Base-by-base conservation (phyloP, 2,888 invertebrate genomes). In the Allolobophora icterica region DNA sequence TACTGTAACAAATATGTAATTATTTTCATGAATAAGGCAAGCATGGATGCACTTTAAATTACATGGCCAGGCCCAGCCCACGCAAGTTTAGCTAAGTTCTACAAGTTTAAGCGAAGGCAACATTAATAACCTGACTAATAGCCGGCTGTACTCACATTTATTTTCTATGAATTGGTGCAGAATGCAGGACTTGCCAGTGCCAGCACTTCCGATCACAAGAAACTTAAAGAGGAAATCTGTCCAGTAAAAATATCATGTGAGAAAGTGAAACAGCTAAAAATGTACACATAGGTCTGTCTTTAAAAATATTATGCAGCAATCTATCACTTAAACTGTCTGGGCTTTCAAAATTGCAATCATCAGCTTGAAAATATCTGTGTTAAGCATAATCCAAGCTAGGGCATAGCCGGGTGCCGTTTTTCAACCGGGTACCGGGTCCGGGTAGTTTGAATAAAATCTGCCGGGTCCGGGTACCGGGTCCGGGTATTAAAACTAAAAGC, bases 81-180 rank as follows among this genome's bases (percentile, higher is more conserved):
- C 5, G 19, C 5, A 30, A n/a, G n/a, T 71, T 30, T 11, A n/a
- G 30, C n/a, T n/a, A 71, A n/a, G n/a, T n/a, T n/a, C n/a, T 13
- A 71, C 71, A 71, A 71, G 30, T 71, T 71, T n/a, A 71, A 71
- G n/a, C n/a, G 11, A 58, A 6, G 58, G 13, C n/a, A 42, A 52
- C 71, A 71, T 71, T 71, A 30, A 3, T 71, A 71, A 71, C 30
- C 21, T 24, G 52, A 24, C 11, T 21, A 24, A n/a, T 71, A 4
- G 4, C 58, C n/a, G n/a, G 11, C n/a, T 71, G 35, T 93, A 96
- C 97, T 97, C 96, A 97, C 97, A 97, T 96, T 97, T 97, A 94
- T 97, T 97, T 95, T 97, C 97, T 94, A 97, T 97, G 94, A 97
- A 97, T 95, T 97, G 97, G 95, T 97, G 97, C 84, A 97, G 96